Evolutionary conservation across 2,113 vertebrate genomes (phyloP), one percentile per base, ranked within the genome.

Genomic region (Ochotona princeps): DNA sequence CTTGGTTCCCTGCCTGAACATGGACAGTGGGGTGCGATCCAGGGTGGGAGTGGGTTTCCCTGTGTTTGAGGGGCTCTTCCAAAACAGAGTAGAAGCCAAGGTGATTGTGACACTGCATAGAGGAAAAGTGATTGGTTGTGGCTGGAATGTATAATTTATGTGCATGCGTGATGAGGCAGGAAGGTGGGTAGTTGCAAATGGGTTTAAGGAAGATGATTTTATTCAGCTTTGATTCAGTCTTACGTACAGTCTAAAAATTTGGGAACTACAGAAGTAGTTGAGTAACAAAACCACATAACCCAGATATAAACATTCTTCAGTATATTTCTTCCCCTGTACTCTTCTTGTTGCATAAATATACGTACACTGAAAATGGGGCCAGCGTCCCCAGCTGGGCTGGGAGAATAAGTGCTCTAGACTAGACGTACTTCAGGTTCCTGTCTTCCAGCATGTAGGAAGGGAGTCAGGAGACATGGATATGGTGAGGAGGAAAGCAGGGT

Each of bases 131-230:
- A 88, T 83, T 88, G 47, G 8, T 60, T 93, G 2, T 61, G 75
- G 66, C 51, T 61, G n/a, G 65, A 90, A 49, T 87, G 30, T 85
- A 82, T 83, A 70, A 80, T 83, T 87, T 94, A 80, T 91, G 70
- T 88, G 44, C 70, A 54, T 93, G 79, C 76, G 9, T 74, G 63
- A 80, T 92, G 69, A 94, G 70, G 30, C n/a, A 7, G 57, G 73
- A 90, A 93, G 35, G 61, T 94, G 82, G 21, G 82, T 84, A 87
- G 95, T 92, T 92, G 74, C 38, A 90, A 81, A 88, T 35, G 38
- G 87, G 49, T 63, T 47, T 85, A 65, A 85, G 83, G 60, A 83
- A 70, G 73, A 89, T 93, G 76, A 81, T 93, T 91, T 95, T 88
- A 72, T 95, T 94, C 80, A 83, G 0, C 72, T 88, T 92, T 95